Percentiles rank a stretch among this genome's conserved stretches.
Evolutionary conservation across 2,113 vertebrate species (phyloP).

Genomic region (Trichomycterus rosablanca): DNA sequence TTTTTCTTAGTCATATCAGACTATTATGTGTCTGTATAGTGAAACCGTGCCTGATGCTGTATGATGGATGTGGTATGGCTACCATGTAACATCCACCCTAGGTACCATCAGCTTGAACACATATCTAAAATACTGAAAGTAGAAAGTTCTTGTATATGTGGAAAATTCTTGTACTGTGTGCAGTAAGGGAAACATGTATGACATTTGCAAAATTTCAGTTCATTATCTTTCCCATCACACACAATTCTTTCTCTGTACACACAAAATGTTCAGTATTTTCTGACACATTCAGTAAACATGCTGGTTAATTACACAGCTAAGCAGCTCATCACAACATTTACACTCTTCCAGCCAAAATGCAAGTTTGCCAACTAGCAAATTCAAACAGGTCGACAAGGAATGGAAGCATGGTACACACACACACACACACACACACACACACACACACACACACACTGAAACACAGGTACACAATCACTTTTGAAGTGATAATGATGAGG

Average conservation of each 20-base stretch:
- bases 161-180: too few relatives aligned
- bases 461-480: background rate
- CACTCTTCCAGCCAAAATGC: conserved; percentile 14
- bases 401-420: conserved; percentile 8
- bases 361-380: conserved; percentile 13
- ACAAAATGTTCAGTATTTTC: too few relatives aligned
- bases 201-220: background rate
- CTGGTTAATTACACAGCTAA: conserved; percentile 16
- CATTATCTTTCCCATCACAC: background rate
- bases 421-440: conserved; percentile 3
- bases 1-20: too few relatives aligned
- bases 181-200: background rate
- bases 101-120: too few relatives aligned
- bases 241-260: background rate
- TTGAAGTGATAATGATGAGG: conserved; percentile 10
- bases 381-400: conserved; percentile 17
- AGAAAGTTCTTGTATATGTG: too few relatives aligned
- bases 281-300: too few relatives aligned
- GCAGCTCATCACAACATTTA: conserved; percentile 14
- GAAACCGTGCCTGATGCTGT: too few relatives aligned
- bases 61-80: too few relatives aligned
- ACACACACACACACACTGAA: conserved; percentile 9
- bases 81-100: too few relatives aligned
- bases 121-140: too few relatives aligned
- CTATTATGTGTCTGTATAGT: too few relatives aligned